phyloP scores from a whole-genome alignment of 30 jellyfish, hydroid and myxozoan species.

The Pelagia noctiluca region DNA sequence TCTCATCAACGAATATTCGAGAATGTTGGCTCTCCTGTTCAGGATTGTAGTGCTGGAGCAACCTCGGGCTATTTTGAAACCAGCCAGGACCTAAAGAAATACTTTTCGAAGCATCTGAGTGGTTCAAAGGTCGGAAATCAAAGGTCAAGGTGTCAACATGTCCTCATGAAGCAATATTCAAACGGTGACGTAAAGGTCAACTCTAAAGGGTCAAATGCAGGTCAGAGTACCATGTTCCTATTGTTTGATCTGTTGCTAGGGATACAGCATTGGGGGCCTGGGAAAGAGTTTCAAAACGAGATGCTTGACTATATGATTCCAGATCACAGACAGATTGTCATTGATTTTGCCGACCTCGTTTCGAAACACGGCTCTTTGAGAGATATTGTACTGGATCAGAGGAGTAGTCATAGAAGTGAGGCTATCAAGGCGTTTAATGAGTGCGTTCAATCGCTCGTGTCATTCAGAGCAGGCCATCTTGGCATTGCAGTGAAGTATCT shows the following conservation, averaged over 20 bases:
- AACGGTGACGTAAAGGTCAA: conserved; percentile 25
- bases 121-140: too few relatives aligned
- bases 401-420: neutral
- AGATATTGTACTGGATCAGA: conserved; percentile 8
- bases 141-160: conserved; percentile 13
- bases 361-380: conserved; percentile 38
- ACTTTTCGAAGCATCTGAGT: too few relatives aligned
- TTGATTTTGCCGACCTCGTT: conserved; percentile 27
- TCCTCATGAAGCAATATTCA: neutral
- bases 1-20: too few relatives aligned
- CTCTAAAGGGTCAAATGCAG: conserved; percentile 71
- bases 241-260: conserved; percentile 64
- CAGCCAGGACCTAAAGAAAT: too few relatives aligned
- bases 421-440: conserved; percentile 27
- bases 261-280: conserved; percentile 54
- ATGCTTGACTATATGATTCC: conserved; percentile 54
- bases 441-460: conserved; percentile 40
- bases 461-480: conserved; percentile 53
- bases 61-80: too few relatives aligned
- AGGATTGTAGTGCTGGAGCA: too few relatives aligned
- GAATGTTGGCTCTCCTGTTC: too few relatives aligned
- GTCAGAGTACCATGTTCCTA: conserved; percentile 64
- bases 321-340: conserved; percentile 23
- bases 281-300: conserved; percentile 65
- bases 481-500: conserved; percentile 63